These are phyloP conservation scores for Leiothrix lutea DNA, from an alignment of 2,113 vertebrate species.

Conservation along the genomic window DNA sequence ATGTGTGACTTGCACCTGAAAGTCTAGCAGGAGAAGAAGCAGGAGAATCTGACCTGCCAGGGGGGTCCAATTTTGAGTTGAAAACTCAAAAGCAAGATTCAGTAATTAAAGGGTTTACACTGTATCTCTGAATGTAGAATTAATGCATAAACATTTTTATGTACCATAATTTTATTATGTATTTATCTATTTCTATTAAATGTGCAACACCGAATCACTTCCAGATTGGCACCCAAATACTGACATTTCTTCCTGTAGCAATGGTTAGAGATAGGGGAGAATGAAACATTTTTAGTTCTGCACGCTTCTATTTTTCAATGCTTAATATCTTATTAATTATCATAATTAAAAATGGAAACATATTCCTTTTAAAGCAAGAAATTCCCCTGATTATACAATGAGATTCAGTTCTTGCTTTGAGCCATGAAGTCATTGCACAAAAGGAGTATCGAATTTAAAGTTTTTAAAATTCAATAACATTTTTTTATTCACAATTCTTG, in stretches of 20 bases:
- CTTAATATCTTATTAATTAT: neutral
- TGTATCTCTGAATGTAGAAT: neutral
- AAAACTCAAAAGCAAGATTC: neutral
- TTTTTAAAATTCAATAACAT: neutral
- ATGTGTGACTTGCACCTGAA: neutral
- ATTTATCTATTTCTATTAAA: neutral
- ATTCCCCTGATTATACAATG: neutral
- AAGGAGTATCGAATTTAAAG: neutral
- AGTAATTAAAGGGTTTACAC: neutral
- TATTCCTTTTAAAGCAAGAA: neutral
- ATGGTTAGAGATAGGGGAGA: neutral
- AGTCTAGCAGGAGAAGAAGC: neutral
- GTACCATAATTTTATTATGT: neutral
- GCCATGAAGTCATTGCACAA: neutral
- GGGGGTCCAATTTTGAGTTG: neutral
- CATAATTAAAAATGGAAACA: neutral
- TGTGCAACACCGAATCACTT: neutral
- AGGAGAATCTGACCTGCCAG: accelerated
- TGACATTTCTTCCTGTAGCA: neutral
- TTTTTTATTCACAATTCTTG: neutral
- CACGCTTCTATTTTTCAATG: neutral
- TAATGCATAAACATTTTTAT: neutral
- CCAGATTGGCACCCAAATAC: neutral
- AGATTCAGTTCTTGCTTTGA: neutral
- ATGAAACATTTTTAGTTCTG: neutral